Evolutionary conservation across 2,888 invertebrate species (phyloP), one percentile per base, ranked within the genome.

Genomic region (Orchestes rusci): DNA sequence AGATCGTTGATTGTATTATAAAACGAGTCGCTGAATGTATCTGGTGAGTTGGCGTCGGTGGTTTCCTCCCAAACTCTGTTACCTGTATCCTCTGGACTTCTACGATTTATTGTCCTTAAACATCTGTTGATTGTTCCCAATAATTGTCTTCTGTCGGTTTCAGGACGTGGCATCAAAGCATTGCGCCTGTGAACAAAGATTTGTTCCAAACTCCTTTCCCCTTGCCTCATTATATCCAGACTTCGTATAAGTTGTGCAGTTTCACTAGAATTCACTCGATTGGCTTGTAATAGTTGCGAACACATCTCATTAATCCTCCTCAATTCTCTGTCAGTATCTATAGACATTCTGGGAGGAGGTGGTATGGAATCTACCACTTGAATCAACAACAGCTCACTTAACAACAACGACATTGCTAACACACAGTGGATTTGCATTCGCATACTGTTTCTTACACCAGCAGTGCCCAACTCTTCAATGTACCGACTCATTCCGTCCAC

Each of bases 401-500:
- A 55, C 38, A 73, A 63, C 33, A 72, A 55, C 2, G 73, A 71
- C 55, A 74, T 62, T 36, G 70, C 70, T 2, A 74, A 60, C 2
- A 67, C 62, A 28, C 59, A 58, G 45, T 62, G 59, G 8, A 67
- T 61, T 45, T 66, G 62, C 42, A 30, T 41, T 18, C 59, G 41
- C 36, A 53, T 52, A 35, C 56, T 59, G 28, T 60, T 61, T 18
- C 52, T 50, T 10, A 56, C 44, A 1, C 45, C 34, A 23, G 19
- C 20, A 27, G 42, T 30, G 27, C 52, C 57, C 17, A 67, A 65
- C 44, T 68, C 67, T 53, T 72, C 70, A 41, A 74, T 67, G 53
- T 72, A 72, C 43, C 68, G 63, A 5, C 68, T 71, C 50, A 75
- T 59, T 23, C 66, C 66, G 45, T 72, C 70, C 3, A 73, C 68